A percentile compares a stretch with the other conserved stretches of the same genome.
Conservation (phyloP, 2,888 invertebrate genomes). For the Megalurothrips usitatus region DNA sequence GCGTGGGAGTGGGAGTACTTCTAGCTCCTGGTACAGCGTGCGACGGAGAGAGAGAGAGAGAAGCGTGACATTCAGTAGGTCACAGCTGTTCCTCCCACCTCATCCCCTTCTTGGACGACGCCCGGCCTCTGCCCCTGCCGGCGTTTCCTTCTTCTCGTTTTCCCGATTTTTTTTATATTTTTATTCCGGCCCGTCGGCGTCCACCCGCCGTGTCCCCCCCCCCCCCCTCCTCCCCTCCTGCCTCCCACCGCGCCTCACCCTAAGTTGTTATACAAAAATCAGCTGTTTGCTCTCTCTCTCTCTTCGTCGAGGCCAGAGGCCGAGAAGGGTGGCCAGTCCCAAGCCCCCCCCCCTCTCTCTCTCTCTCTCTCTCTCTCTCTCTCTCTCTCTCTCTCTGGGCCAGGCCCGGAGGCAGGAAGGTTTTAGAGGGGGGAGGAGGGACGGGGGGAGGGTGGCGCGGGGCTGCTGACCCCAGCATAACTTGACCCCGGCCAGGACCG, state of each 20-base stretch:
- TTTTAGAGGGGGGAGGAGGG: not conserved
- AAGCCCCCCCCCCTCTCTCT: no score
- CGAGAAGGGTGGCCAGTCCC: not conserved
- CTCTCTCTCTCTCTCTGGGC: no score
- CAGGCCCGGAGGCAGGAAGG: not conserved
- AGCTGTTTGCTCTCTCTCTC: not conserved
- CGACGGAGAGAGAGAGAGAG: no score
- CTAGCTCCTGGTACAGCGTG: no score
- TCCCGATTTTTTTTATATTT: not conserved
- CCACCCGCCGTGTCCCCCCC: not conserved
- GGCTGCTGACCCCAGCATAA: slow-evolving; percentile 10
- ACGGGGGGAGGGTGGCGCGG: not conserved
- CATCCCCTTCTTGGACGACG: not conserved
- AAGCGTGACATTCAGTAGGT: not conserved
- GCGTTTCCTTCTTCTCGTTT: not conserved
- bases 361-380: no score
- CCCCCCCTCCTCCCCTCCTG: not conserved
- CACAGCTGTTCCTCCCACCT: not conserved
- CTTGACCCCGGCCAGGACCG: not conserved
- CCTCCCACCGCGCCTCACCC: not conserved
- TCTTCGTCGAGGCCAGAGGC: not conserved
- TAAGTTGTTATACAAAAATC: slow-evolving; percentile 25
- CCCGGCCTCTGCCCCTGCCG: not conserved
- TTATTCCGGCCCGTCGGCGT: not conserved
- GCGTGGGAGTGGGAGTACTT: no score